Conservation (phyloP, 2,113 vertebrate species). For the Narcine bancroftii region DNA sequence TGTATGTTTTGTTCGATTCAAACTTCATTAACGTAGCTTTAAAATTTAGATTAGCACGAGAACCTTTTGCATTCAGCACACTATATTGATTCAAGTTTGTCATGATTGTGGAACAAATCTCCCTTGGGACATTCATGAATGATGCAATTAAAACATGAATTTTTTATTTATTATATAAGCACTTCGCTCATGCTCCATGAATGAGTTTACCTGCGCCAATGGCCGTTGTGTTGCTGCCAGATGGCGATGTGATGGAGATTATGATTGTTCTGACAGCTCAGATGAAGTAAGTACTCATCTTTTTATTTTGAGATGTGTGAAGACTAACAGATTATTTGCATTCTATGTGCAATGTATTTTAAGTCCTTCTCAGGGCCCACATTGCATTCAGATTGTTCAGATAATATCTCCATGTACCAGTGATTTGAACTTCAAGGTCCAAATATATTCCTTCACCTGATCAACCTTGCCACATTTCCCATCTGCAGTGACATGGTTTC, state of each 20-base stretch:
- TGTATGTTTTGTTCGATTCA: neutral
- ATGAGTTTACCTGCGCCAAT: conserved; percentile 81
- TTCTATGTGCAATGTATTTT: neutral
- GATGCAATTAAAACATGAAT: neutral
- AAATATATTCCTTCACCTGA: neutral
- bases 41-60: neutral
- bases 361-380: neutral
- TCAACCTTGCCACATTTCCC: neutral
- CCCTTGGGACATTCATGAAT: neutral
- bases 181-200: conserved; percentile 80
- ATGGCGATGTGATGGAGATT: conserved; percentile 80
- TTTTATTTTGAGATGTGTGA: neutral
- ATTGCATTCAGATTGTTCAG: neutral
- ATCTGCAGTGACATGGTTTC: no score
- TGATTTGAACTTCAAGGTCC: neutral
- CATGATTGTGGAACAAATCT: neutral
- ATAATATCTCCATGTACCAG: no score
- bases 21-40: neutral
- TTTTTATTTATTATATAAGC: conserved; percentile 48
- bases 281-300: conserved; percentile 76
- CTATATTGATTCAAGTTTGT: neutral
- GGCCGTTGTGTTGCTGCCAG: conserved; percentile 83
- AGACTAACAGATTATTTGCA: neutral
- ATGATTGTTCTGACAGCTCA: conserved; percentile 87
- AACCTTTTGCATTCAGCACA: neutral